Evolutionary conservation across 2,113 vertebrate species (phyloP), one percentile per base, ranked within the genome.

Genomic region (Alces alces): DNA sequence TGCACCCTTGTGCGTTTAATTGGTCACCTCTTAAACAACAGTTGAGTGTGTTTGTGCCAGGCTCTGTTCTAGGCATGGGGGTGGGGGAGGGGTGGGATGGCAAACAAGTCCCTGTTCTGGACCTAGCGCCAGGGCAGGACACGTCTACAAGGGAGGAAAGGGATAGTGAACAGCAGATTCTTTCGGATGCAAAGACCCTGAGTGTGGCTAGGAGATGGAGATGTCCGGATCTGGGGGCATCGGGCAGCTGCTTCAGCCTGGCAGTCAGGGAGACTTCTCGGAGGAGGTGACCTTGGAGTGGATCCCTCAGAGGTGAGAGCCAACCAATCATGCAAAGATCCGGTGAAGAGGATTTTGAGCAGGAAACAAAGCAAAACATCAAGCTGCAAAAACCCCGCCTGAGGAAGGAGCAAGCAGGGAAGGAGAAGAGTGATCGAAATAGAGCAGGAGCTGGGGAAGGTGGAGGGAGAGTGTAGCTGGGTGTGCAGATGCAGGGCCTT

Each of bases 401-500:
- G 0, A 19, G 73, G 10, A 58, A 76, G 60, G 80, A 89, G 27
- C 9, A 27, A 93, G 47, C 13, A 27, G 13, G 58, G 54, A 79
- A 43, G 80, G 25, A 55, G 6, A 61, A 39, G 86, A 2, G 12
- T 7, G 47, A 25, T 54, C 10, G 8, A 47, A 28, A 52, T 2
- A 21, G 60, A 13, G 15, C 16, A n/a, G 55, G 91, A 8, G 17
- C 15, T 3, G 57, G 19, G 43, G 17, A 83, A 28, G 15, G 0
- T 15, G 86, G n/a, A 0, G 0, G 64, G 30, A 21, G 12, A 12
- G 30, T 15, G 11, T 19, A 60, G 36, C 43, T 7, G 2, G 43
- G 4, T 39, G n/a, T 15, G 5, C 33, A 82, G 80, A 76, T 2
- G 1, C 0, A 0, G 84, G 25, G 43, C 12, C 6, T 27, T 54